These are phyloP conservation scores for Hirtodrosophila trivittata DNA, from an alignment of 2,888 invertebrate species.

Conservation along the genomic window DNA sequence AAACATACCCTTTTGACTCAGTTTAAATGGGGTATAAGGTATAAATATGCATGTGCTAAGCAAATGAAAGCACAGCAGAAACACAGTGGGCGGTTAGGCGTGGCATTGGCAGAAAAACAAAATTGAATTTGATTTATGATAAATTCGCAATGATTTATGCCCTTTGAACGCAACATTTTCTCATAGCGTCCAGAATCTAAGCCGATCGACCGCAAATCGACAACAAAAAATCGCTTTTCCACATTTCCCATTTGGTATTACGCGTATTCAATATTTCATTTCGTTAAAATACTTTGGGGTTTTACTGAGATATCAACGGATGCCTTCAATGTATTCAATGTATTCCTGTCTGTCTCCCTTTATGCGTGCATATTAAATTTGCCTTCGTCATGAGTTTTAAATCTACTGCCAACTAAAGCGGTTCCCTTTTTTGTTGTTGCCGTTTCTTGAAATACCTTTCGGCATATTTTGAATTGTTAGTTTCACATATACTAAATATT, in stretches of 20 bases:
- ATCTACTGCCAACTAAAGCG: slow-evolving; percentile 64
- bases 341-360: slow-evolving; percentile 22
- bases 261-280: slow-evolving; percentile 61
- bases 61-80: slow-evolving; percentile 42
- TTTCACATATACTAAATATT: slow-evolving; percentile 13
- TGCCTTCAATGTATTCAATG: slow-evolving; percentile 46
- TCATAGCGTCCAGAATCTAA: slow-evolving; percentile 60
- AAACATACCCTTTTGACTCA: not conserved
- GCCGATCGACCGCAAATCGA: slow-evolving; percentile 61
- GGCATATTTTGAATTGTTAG: slow-evolving; percentile 35
- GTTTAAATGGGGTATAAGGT: not conserved
- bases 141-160: slow-evolving; percentile 77
- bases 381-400: slow-evolving; percentile 58
- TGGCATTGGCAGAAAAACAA: slow-evolving; percentile 35
- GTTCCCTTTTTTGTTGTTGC: slow-evolving; percentile 19
- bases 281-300: slow-evolving; percentile 51
- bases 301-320: slow-evolving; percentile 1
- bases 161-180: slow-evolving; percentile 63
- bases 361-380: slow-evolving; percentile 53
- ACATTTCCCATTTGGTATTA: slow-evolving; percentile 38
- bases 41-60: slow-evolving; percentile 54
- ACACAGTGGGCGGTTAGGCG: not conserved
- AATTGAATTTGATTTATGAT: slow-evolving; percentile 79
- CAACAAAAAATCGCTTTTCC: slow-evolving; percentile 35
- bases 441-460: slow-evolving; percentile 23